phyloP scores from a whole-genome alignment of 2,797 vertebrate species.

The Enteromius fasciolatus region DNA sequence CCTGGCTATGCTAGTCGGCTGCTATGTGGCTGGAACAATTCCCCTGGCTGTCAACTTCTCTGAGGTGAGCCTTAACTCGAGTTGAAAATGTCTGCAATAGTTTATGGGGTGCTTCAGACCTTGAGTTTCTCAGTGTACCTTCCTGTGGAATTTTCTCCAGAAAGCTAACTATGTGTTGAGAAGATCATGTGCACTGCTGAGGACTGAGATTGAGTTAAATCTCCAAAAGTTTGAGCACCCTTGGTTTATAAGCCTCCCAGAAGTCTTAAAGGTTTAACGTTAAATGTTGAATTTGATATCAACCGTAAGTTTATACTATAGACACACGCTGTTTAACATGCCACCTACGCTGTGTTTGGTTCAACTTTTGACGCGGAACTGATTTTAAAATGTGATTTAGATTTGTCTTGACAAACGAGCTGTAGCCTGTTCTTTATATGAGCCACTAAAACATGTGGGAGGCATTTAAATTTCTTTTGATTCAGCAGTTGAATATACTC shows the following conservation, averaged over 20 bases:
- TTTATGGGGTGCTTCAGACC: not conserved
- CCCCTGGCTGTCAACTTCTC: constrained; percentile 97
- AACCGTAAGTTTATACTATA: not conserved
- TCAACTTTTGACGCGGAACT: not conserved
- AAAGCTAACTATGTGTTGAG: not conserved
- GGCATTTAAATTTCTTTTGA: not conserved
- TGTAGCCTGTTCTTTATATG: not conserved
- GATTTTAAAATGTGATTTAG: not conserved
- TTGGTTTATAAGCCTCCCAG: too few species aligned
- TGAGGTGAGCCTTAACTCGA: constrained; percentile 84
- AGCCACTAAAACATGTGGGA: not conserved
- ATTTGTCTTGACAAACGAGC: not conserved
- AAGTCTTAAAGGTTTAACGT: not conserved
- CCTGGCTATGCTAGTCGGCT: constrained; percentile 94
- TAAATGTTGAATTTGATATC: not conserved
- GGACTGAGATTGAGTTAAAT: not conserved
- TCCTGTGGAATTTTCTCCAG: not conserved
- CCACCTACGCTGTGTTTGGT: not conserved
- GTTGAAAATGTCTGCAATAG: not conserved
- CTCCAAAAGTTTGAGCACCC: not conserved
- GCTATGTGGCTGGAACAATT: constrained; percentile 96
- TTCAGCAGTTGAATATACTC: not conserved
- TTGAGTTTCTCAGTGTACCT: not conserved
- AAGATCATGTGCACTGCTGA: too few species aligned
- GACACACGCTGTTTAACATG: not conserved